Base-by-base conservation (phyloP, 2,888 invertebrate genomes). In the Notodonta dromedarius region DNA sequence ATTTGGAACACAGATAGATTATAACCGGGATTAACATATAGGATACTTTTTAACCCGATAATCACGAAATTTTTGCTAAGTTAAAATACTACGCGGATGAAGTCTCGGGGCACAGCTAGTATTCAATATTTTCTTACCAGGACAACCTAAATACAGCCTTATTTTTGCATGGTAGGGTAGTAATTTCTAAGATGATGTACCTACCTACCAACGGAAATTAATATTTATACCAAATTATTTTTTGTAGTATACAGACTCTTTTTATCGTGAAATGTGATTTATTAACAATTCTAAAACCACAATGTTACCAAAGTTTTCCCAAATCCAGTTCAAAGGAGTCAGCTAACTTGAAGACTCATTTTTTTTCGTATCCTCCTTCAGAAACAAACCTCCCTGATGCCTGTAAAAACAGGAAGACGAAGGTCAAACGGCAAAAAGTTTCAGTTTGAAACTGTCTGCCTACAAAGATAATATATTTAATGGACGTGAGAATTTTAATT, bases 401-500 rank as follows among this genome's bases (percentile, higher is more conserved):
- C 60, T 73, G 58, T 58, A 63, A 70, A 73, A 74, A 39, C 54
- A 69, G 58, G 42, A 59, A 42, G 58, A 68, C 61, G 63, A 70
- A 74, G 67, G 66, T 63, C 60, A 60, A 16, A 46, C 62, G 64
- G 61, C 66, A 73, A 74, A 70, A 71, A 74, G 50, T 70, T 67
- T 59, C 55, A 56, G 40, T 55, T 55, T 42, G 44, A 62, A 67
- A 63, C 61, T 58, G 64, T 66, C 65, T 58, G 55, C 64, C 63
- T 63, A 66, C 62, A 69, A 66, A 67, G 63, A 70, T 63, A 24
- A 24, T 24, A 57, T 72, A 69, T 66, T 65, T 69, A 74, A 50
- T 6, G 39, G 48, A 70, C 61, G 67, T 62, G 50, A 68, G 67
- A 67, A 72, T 67, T 76, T 76, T 71, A 73, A 79, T 78, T 74